Percentiles rank a stretch among this genome's conserved stretches.
Evolutionary conservation across 2,888 invertebrate species (phyloP).

Genomic region (Blastobasis adustella): DNA sequence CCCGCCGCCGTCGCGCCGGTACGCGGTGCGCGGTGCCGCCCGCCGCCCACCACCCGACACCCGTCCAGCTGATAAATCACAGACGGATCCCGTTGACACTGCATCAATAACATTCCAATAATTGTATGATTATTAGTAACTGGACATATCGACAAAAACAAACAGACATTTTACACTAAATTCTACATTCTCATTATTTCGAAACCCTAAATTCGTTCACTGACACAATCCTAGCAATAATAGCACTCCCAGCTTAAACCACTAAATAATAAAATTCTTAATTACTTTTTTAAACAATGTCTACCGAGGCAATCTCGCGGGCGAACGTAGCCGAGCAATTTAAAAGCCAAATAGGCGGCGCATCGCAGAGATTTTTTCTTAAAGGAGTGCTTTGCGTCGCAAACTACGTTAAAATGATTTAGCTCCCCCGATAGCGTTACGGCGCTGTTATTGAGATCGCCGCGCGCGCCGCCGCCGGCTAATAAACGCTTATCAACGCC

Average conservation of each 20-base stretch:
- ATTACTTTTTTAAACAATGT: constrained; percentile 36
- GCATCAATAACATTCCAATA: too few species aligned
- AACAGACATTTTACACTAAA: too few species aligned
- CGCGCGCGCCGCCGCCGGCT: constrained; percentile 45
- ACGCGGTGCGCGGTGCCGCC: constrained; percentile 31
- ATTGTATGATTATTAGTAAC: too few species aligned
- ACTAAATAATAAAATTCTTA: constrained; percentile 17
- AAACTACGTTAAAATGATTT: constrained; percentile 74
- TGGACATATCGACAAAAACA: too few species aligned
- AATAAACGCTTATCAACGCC: constrained; percentile 75
- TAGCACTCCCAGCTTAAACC: not conserved
- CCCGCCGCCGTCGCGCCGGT: constrained; percentile 19
- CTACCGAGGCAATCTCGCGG: constrained; percentile 24
- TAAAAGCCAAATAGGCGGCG: constrained; percentile 49
- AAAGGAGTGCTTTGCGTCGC: constrained; percentile 41
- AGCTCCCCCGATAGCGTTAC: constrained; percentile 68
- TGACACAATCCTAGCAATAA: too few species aligned
- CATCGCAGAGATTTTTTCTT: constrained; percentile 51
- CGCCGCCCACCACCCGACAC: constrained; percentile 6
- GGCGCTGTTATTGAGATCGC: constrained; percentile 55
- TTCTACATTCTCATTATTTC: too few species aligned
- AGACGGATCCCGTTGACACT: not conserved
- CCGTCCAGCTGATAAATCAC: constrained; percentile 4
- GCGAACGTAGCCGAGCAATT: constrained; percentile 38
- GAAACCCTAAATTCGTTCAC: too few species aligned